Base-by-base conservation (phyloP, 30 jellyfish, hydroid and myxozoan genomes). In the Phacellophora camtschatica region DNA sequence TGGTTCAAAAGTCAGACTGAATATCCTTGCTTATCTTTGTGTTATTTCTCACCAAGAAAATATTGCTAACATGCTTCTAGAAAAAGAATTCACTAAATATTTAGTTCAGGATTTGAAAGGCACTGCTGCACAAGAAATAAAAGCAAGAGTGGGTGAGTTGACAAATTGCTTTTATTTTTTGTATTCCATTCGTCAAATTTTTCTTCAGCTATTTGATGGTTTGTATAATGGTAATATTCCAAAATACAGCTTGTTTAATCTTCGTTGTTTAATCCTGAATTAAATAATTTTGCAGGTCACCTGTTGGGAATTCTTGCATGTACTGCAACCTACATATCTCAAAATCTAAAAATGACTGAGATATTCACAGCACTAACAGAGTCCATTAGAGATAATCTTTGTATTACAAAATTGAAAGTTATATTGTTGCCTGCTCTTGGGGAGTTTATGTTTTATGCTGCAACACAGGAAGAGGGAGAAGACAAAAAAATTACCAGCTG, bases 391-490 rank as follows among this genome's bases (percentile, higher is more conserved):
- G 96, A 92, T 49, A 85, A 92, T 58, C 75, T 84, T 37, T 72
- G 96, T 28, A 69, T 46, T 31, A 20, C 83, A n/a, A 82, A 56
- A 18, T 23, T 92, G 55, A 92, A 85, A 48, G 68, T 54, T 25
- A 79, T 87, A 2, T 56, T 85, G 43, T 48, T 92, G 59, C 90
- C 98, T 19, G 98, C 92, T 5, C 73, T 92, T 24, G 98, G 98
- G 51, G 98, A 92, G 36, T 92, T 80, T 54, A 78, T 92, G 79
- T 92, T 92, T 35, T 92, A 65, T 53, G 98, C 98, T 1, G 98
- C 98, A 15, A 82, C 98, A 9, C 98, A 92, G 80, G 98, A 92
- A 63, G 98, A 92, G 56, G 95, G 90, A 13, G 98, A 92, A 64
- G 95, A 71, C 46, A 79, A 80, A 51, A 62, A 42, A 20, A 75